These are phyloP conservation scores for Myrmecophaga tridactyla DNA, from an alignment of 2,113 vertebrate species.

Conservation along the genomic window DNA sequence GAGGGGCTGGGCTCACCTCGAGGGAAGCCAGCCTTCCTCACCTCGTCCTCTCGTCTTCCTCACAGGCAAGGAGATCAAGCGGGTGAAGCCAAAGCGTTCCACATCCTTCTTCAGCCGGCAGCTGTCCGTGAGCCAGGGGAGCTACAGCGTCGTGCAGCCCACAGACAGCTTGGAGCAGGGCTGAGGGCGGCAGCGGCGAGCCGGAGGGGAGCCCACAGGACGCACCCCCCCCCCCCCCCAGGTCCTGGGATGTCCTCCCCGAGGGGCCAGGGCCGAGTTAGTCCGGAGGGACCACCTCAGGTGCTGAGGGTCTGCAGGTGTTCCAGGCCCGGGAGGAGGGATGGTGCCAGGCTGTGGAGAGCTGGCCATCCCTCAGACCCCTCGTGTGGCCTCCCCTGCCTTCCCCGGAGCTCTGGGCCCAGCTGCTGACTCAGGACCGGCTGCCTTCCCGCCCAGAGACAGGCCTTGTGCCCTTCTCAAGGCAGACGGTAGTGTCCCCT, in stretches of 20 bases:
- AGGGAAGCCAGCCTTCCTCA: background rate
- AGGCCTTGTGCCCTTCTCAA: background rate
- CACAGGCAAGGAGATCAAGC: constrained; percentile 91
- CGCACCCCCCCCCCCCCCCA: background rate
- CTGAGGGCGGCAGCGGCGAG: constrained; percentile 64
- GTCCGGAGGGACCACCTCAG: background rate
- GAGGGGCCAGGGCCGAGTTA: rapidly evolving
- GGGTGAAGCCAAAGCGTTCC: constrained; percentile 91
- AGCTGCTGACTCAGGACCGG: background rate
- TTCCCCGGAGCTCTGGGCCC: background rate
- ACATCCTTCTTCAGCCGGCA: constrained; percentile 93
- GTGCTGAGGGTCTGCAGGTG: background rate
- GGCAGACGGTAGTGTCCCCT: background rate
- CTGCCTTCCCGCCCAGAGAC: background rate
- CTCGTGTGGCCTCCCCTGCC: background rate
- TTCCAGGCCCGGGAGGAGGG: background rate
- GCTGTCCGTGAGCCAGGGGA: constrained; percentile 76
- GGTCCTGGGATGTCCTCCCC: background rate
- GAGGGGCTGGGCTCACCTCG: rapidly evolving
- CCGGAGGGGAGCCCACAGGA: rapidly evolving
- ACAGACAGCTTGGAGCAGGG: constrained; percentile 88
- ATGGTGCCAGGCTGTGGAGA: rapidly evolving
- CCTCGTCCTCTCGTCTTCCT: rapidly evolving
- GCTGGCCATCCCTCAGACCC: background rate
- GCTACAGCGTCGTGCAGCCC: constrained; percentile 88